Evolutionary conservation across 2,113 vertebrate genomes (phyloP), one percentile per base, ranked within the genome.

Genomic region (Ceuthmochares aereus): DNA sequence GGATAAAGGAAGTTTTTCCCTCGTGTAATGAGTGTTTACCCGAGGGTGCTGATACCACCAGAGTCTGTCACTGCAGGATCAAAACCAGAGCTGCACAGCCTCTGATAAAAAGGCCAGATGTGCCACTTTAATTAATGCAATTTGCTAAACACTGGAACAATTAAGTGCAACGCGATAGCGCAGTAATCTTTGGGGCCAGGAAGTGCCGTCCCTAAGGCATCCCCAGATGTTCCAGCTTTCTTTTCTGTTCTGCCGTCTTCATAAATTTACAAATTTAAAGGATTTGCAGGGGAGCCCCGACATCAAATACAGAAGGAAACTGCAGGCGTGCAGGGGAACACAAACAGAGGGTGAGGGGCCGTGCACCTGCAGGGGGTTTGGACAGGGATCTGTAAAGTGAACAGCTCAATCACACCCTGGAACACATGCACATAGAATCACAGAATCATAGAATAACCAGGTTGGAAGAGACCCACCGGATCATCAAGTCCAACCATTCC

Each of bases 51-150:
- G 96, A 96, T 95, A 96, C 49, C 0, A 20, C 10, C 90, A 20
- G 82, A 43, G 69, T 34, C 96, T 95, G 95, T 93, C 93, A 93
- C 49, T 64, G 83, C 69, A 79, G 66, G 95, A 97, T 89, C 95
- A 56, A 93, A 96, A 87, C 92, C 96, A 97, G 96, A 73, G 51
- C 95, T 75, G 76, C 69, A 40, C 72, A n/a, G 90, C 34, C 88
- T 55, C 83, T 34, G 96, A 96, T 96, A 96, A 96, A 88, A 72
- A 37, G 80, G 69, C 88, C 96, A 97, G 88, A 97, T 95, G 96
- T 96, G 96, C 80, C 73, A 22, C 88, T 93, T 78, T 95, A 95
- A 96, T 96, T 96, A 97, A 95, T 89, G 88, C 58, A 95, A 95
- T 97, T 96, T 95, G 92, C 88, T 93, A 84, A 94, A 75, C 92